Base-by-base conservation (phyloP, 2,797 vertebrate species). In the Syndactyla subalaris region DNA sequence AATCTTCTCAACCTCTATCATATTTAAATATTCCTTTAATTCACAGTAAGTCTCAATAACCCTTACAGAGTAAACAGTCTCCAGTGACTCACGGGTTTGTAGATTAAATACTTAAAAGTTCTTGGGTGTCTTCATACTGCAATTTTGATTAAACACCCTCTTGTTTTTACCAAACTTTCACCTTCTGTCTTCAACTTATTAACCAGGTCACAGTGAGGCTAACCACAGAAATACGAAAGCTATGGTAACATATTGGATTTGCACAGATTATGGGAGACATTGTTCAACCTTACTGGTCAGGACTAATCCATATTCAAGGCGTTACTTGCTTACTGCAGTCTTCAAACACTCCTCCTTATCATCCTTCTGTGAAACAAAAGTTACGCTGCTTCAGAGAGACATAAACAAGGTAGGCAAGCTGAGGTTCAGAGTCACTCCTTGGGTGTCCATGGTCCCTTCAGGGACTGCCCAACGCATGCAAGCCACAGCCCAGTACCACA, bases 361-460 rank as follows among this genome's bases (percentile, higher is more conserved):
- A 2, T 22, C 4, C 22, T 75, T 52, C 1, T 10, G 22, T 10
- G 58, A 71, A 91, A 67, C 30, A 72, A 24, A 41, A 80, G 23
- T 7, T 39, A 46, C 1, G 0, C 9, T 23, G 39, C 67, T 90
- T 71, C 26, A 43, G n/a, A 77, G 11, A 48, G 10, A 43, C 4
- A 11, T 12, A 48, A 51, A 8, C 0, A 1, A 73, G 36, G 36
- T 0, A 30, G 22, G 38, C 34, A 82, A 59, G 48, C 13, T 12
- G 24, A 74, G 29, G 12, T n/a, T 76, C 51, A 71, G 36, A 58
- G 39, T 27, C 39, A 82, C 34, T 29, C 1, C 0, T 0, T 11
- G 15, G 26, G 21, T 14, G 58, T 1, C 36, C 1, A 0, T 7
- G 2, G 43, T 0, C 2, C 13, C 41, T 5, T 30, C 36, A 67